These are phyloP conservation scores for Drosophila hawaiiensis DNA, from an alignment of 2,888 invertebrate genomes.

Conservation along the genomic window DNA sequence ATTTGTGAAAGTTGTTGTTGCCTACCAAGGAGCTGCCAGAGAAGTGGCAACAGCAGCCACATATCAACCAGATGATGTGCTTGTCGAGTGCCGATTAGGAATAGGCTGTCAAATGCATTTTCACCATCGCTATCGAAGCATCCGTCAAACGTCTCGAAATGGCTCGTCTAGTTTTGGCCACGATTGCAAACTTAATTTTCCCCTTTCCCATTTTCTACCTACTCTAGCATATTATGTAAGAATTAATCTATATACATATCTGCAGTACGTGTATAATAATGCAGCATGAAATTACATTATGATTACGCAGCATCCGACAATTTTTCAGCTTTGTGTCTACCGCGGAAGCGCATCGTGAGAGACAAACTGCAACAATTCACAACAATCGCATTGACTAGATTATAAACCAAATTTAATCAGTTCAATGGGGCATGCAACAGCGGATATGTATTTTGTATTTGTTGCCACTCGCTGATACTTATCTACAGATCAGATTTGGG, in stretches of 20 bases:
- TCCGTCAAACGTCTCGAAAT: conserved; percentile 1
- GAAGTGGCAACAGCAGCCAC: conserved; percentile 35
- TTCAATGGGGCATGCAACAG: conserved; percentile 60
- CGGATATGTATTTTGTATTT: conserved; percentile 57
- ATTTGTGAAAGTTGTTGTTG: conserved; percentile 76
- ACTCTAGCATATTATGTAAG: conserved; percentile 58
- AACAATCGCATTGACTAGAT: conserved; percentile 23
- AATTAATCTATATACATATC: conserved; percentile 40
- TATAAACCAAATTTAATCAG: conserved; percentile 54
- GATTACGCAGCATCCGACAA: conserved; percentile 42
- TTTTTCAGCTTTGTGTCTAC: conserved; percentile 13
- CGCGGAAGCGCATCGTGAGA: conserved; percentile 56
- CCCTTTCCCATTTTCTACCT: conserved; percentile 4
- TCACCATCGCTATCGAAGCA: conserved; percentile 49
- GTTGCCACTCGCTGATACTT: conserved; percentile 29
- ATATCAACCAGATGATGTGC: conserved; percentile 59
- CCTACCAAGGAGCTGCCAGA: conserved; percentile 69
- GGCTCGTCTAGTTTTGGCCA: conserved; percentile 33
- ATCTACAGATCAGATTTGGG: conserved; percentile 22
- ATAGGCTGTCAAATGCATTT: conserved; percentile 57
- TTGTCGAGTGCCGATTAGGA: conserved; percentile 38
- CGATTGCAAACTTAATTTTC: conserved; percentile 31
- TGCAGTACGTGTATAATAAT: conserved; percentile 42
- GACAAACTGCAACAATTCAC: conserved; percentile 33
- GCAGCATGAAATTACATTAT: conserved; percentile 66